A percentile compares a stretch with the other conserved stretches of the same genome.
Conservation (phyloP, 30 jellyfish, hydroid and myxozoan species). For the Aurelia aurita region DNA sequence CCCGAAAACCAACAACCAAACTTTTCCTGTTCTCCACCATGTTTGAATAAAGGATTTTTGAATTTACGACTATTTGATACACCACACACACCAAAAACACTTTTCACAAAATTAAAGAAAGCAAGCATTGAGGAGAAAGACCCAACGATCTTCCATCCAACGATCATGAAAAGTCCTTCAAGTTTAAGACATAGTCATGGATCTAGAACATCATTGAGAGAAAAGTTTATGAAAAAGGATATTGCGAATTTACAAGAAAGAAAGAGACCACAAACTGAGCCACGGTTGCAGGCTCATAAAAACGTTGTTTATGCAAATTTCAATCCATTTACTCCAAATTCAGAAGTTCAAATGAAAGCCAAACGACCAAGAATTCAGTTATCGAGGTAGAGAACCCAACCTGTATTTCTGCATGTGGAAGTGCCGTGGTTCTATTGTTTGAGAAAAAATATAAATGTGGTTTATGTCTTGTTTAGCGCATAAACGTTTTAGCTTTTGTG, state of each 20-base stretch:
- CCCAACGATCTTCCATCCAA: neutral
- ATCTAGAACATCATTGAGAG: constrained; percentile 55
- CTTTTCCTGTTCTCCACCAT: constrained; percentile 84
- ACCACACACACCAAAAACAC: constrained; percentile 95
- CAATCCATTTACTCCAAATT: constrained; percentile 89
- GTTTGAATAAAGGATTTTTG: constrained; percentile 81
- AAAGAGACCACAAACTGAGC: constrained; percentile 78
- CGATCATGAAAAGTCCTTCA: constrained; percentile 6
- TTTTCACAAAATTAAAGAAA: constrained; percentile 73
- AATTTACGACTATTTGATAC: constrained; percentile 83
- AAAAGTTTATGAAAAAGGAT: constrained; percentile 38
- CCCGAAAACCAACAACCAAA: constrained; percentile 31
- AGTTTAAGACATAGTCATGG: constrained; percentile 22
- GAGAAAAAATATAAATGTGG: too few species aligned
- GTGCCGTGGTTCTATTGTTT: too few species aligned
- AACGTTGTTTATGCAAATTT: constrained; percentile 87
- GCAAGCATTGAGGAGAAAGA: constrained; percentile 58
- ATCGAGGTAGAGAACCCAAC: constrained; percentile 48
- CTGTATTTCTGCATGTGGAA: too few species aligned
- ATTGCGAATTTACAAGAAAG: constrained; percentile 20
- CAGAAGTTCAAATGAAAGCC: constrained; percentile 68
- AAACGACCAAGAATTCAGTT: constrained; percentile 75
- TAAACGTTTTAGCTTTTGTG: too few species aligned
- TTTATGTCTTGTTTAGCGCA: too few species aligned
- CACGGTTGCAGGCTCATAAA: constrained; percentile 47